A percentile compares a stretch with the other conserved stretches of the same genome.
phyloP scores from a whole-genome alignment of 2,113 vertebrate genomes.

The Puffinus mauretanicus region DNA sequence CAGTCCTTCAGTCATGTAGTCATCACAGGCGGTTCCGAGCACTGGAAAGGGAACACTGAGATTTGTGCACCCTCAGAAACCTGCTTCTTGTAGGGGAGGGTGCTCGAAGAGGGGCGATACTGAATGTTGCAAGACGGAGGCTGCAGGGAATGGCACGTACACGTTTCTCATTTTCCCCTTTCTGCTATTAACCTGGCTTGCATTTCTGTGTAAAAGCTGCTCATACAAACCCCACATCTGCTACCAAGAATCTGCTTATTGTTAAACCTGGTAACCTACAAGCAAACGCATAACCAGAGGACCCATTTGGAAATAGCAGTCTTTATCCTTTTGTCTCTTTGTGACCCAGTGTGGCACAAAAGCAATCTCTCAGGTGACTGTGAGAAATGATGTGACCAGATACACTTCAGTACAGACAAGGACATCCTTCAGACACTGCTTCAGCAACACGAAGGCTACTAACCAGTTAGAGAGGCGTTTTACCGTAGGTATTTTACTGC shows the following conservation, averaged over 20 bases:
- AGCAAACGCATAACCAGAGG: background rate
- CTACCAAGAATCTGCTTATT: background rate
- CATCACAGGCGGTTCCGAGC: background rate
- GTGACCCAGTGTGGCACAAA: background rate
- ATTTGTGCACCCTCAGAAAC: background rate
- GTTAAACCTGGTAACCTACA: background rate
- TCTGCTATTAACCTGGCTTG: background rate
- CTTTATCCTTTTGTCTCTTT: background rate
- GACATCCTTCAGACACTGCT: background rate
- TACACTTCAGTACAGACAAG: background rate
- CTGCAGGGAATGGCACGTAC: background rate
- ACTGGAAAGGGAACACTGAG: background rate
- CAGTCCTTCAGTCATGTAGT: background rate
- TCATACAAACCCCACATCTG: background rate
- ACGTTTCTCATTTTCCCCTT: background rate
- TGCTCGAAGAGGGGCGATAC: rapidly evolving
- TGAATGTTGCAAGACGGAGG: background rate
- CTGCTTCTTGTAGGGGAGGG: background rate
- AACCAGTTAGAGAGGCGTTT: background rate
- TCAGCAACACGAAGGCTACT: background rate
- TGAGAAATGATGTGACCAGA: background rate
- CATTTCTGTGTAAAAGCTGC: background rate
- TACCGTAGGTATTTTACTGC: background rate
- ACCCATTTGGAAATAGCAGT: background rate
- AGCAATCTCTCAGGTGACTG: background rate